phyloP scores from a whole-genome alignment of 2,113 vertebrate genomes.

The Perca schrenkii region DNA sequence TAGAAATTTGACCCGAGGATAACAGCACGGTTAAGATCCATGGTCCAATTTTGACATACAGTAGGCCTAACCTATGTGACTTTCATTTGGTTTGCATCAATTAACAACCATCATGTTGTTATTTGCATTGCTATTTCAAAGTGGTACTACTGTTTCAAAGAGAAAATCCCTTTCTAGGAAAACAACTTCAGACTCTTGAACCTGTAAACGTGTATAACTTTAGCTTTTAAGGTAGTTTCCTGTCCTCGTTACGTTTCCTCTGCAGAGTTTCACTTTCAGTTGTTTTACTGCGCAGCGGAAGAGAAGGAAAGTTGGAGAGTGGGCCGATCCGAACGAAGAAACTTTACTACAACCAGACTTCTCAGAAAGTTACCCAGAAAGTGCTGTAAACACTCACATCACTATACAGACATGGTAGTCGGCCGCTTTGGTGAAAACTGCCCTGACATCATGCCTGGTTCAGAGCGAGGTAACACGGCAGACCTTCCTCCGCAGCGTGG shows the following conservation, averaged over 20 bases:
- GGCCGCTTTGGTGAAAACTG: accelerated
- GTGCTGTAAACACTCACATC: not conserved
- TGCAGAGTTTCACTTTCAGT: not conserved
- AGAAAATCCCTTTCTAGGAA: not conserved
- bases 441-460: not conserved
- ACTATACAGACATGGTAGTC: no score
- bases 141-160: no score
- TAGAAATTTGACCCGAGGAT: no score
- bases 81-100: not conserved
- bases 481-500: no score
- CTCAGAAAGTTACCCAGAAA: not conserved
- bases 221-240: not conserved
- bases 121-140: no score
- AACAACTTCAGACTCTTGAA: not conserved
- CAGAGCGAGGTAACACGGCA: not conserved
- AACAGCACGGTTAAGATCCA: no score
- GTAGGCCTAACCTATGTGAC: no score
- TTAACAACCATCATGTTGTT: not conserved
- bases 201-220: no score
- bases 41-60: no score
- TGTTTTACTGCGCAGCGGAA: not conserved
- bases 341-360: not conserved
- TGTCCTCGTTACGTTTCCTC: not conserved
- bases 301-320: not conserved
- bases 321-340: not conserved